Conservation (phyloP, 2,113 vertebrate genomes). For the Oceanites oceanicus region DNA sequence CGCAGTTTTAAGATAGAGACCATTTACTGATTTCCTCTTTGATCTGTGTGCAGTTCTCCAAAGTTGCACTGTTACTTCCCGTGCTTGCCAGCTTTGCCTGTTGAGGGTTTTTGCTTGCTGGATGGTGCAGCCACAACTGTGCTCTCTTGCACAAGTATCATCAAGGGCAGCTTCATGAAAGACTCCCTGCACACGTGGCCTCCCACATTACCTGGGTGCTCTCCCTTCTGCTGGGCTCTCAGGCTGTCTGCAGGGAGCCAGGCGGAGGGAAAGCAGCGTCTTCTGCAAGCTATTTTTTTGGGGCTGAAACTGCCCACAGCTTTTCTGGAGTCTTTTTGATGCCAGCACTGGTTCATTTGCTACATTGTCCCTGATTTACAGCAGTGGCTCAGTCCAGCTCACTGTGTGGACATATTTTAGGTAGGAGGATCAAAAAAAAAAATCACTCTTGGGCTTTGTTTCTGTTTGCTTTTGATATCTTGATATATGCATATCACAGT, state of each 20-base stretch:
- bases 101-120: neutral
- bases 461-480: conserved; percentile 4
- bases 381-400: neutral
- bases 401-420: neutral
- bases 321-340: neutral
- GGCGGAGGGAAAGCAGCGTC: neutral
- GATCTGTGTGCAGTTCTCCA: neutral
- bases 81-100: neutral
- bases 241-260: neutral
- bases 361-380: neutral
- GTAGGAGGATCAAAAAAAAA: neutral
- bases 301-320: neutral
- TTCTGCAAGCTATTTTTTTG: neutral
- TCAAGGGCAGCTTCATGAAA: neutral
- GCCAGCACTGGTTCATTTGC: neutral
- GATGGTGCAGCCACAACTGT: neutral
- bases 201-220: neutral
- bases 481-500: neutral
- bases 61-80: neutral
- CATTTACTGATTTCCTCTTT: neutral
- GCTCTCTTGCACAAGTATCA: neutral
- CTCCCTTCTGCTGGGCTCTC: neutral
- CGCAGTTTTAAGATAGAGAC: neutral
- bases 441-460: neutral
- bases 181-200: neutral